These are phyloP conservation scores for Microcebus jonahi DNA, from an alignment of 2,113 vertebrate genomes.

Conservation along the genomic window DNA sequence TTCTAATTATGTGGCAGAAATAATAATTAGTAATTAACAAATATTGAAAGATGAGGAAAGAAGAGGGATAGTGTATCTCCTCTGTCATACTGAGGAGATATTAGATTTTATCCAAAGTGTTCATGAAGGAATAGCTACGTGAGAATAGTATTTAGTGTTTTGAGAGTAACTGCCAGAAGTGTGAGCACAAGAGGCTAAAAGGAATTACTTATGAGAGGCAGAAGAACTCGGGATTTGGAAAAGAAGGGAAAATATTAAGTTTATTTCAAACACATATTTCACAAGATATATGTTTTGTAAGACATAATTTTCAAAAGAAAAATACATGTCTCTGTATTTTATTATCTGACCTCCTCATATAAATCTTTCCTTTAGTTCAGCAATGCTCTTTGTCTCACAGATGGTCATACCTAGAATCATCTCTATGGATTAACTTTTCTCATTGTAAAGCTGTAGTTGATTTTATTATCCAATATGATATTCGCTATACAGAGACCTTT, in stretches of 20 bases:
- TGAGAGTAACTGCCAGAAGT: neutral
- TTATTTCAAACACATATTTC: conserved; percentile 33
- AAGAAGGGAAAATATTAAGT: neutral
- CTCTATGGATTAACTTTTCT: neutral
- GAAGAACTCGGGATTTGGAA: neutral
- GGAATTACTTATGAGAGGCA: neutral
- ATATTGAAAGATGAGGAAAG: neutral
- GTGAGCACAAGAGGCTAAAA: neutral
- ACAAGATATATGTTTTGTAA: neutral
- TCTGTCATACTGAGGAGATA: neutral
- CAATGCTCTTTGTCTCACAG: neutral
- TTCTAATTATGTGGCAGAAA: neutral
- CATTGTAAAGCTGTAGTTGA: conserved; percentile 36
- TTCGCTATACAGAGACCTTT: neutral
- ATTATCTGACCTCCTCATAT: conserved; percentile 18
- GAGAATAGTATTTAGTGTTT: neutral
- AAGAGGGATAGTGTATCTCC: neutral
- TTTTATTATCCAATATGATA: conserved; percentile 59
- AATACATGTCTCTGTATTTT: neutral
- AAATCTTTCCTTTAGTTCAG: conserved; percentile 40
- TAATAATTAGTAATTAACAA: neutral
- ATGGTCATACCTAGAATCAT: neutral
- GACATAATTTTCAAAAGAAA: neutral
- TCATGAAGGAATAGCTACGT: neutral
- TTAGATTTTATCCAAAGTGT: neutral